phyloP scores from a whole-genome alignment of 2,888 invertebrate genomes.

The Chloroclystis v-ata region DNA sequence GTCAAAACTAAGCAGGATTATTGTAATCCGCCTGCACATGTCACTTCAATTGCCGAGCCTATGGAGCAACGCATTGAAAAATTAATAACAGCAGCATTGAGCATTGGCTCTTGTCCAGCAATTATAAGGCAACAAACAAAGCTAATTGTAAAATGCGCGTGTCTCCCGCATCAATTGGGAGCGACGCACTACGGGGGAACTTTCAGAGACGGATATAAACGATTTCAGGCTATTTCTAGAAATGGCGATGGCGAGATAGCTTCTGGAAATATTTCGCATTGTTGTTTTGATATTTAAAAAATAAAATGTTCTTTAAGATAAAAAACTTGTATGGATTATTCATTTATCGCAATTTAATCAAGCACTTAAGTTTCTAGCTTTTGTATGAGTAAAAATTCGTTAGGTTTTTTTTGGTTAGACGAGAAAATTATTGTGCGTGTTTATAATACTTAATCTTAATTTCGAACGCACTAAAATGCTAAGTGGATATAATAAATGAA shows the following conservation, averaged over 20 bases:
- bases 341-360: too few relatives aligned
- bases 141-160: constrained; percentile 70
- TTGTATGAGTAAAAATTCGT: too few relatives aligned
- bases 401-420: too few relatives aligned
- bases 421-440: too few relatives aligned
- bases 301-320: too few relatives aligned
- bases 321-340: background rate
- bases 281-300: constrained; percentile 15
- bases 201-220: constrained; percentile 70
- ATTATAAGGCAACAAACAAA: constrained; percentile 61
- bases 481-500: too few relatives aligned
- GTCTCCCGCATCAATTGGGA: constrained; percentile 74
- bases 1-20: constrained; percentile 68
- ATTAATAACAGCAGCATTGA: constrained; percentile 61
- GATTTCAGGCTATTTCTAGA: constrained; percentile 63
- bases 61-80: constrained; percentile 54
- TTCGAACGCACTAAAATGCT: too few relatives aligned
- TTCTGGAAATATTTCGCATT: constrained; percentile 25
- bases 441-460: too few relatives aligned
- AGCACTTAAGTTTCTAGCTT: too few relatives aligned
- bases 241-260: constrained; percentile 53
- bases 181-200: constrained; percentile 68
- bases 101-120: constrained; percentile 60
- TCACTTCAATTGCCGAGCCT: constrained; percentile 58
- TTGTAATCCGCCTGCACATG: constrained; percentile 57